Percentiles rank a stretch among this genome's conserved stretches.
Conservation (phyloP, 2,797 vertebrate genomes). For the Columba guinea region DNA sequence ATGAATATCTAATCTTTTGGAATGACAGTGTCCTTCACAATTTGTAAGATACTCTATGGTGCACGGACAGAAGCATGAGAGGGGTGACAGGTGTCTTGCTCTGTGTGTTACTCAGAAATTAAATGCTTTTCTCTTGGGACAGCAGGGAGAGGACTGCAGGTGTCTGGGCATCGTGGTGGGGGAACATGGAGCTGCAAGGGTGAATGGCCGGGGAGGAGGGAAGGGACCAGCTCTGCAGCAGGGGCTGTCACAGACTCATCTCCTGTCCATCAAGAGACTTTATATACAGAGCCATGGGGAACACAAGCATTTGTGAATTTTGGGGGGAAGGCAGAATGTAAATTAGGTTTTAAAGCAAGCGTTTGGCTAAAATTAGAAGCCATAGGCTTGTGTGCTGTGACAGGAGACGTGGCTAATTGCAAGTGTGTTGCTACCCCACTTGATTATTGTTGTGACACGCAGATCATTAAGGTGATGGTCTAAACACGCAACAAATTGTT, state of each 20-base stretch:
- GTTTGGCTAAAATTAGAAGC: constrained; percentile 47
- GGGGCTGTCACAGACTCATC: background rate
- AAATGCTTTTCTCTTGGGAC: background rate
- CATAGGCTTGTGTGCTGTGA: background rate
- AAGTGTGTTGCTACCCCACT: background rate
- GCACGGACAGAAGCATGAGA: background rate
- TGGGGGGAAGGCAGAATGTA: background rate
- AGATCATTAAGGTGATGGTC: background rate
- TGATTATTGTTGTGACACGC: constrained; percentile 48
- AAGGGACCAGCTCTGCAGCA: background rate
- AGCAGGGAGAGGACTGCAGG: background rate
- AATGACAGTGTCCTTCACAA: background rate
- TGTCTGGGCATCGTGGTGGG: rapidly evolving
- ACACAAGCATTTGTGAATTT: background rate
- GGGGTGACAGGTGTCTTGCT: background rate
- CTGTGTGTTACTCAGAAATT: background rate
- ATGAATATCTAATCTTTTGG: background rate
- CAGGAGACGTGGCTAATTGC: constrained; percentile 30
- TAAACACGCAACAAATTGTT: constrained; percentile 30
- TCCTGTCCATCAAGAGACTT: rapidly evolving
- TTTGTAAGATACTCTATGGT: background rate
- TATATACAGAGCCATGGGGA: background rate
- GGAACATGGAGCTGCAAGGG: background rate
- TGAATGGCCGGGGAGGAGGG: background rate
- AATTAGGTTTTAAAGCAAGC: constrained; percentile 19